Conservation (phyloP, 2,797 vertebrate species). For the Sebastes cheni region DNA sequence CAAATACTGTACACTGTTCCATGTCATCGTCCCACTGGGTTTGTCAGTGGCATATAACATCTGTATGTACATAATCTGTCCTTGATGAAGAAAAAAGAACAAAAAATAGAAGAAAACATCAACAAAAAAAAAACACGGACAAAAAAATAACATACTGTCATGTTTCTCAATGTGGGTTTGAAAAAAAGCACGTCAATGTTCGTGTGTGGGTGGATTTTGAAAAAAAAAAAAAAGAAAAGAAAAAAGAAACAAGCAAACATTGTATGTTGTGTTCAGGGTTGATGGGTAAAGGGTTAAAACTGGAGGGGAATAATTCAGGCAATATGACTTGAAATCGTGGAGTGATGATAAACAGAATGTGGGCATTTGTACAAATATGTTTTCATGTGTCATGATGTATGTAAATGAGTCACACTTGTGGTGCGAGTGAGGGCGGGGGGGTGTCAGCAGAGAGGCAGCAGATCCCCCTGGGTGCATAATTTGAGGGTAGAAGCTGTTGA, state of each 20-base stretch:
- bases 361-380: slow-evolving; percentile 48
- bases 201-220: slow-evolving; percentile 81
- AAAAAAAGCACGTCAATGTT: slow-evolving; percentile 82
- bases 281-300: slow-evolving; percentile 7
- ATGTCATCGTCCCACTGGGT: slow-evolving; percentile 56
- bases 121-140: slow-evolving; percentile 47
- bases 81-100: slow-evolving; percentile 72
- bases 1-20: slow-evolving; percentile 32
- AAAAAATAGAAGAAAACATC: slow-evolving; percentile 51
- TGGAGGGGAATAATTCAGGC: not conserved
- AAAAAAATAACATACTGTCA: slow-evolving; percentile 67
- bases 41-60: slow-evolving; percentile 69
- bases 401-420: slow-evolving; percentile 26
- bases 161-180: slow-evolving; percentile 81
- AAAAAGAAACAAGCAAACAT: slow-evolving; percentile 19
- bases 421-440: slow-evolving; percentile 17
- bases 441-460: slow-evolving; percentile 22
- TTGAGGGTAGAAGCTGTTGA: slow-evolving; percentile 42
- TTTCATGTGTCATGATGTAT: slow-evolving; percentile 37
- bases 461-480: slow-evolving; percentile 24
- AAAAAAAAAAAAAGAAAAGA: slow-evolving; percentile 60
- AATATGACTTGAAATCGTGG: slow-evolving; percentile 15
- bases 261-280: slow-evolving; percentile 66
- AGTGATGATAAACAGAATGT: slow-evolving; percentile 33
- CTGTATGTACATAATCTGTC: slow-evolving; percentile 83